These are phyloP conservation scores for Tonatia bakeri DNA, from an alignment of 2,113 vertebrate genomes.

Conservation along the genomic window DNA sequence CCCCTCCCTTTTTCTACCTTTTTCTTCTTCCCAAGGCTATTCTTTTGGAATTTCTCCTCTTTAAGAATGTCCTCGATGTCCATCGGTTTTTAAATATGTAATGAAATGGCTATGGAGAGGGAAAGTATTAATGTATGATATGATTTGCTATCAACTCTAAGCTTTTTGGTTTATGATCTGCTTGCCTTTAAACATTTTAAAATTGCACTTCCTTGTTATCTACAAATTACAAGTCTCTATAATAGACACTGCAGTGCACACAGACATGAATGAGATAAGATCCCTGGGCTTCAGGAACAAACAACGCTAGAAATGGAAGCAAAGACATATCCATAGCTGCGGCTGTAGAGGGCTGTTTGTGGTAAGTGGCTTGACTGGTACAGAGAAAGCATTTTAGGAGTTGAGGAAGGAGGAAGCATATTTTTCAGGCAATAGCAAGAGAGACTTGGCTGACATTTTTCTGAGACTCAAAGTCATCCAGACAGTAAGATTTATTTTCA, in stretches of 20 bases:
- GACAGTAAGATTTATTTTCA: constrained; percentile 12
- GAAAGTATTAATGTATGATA: not conserved
- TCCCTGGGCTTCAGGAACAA: not conserved
- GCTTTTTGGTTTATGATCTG: constrained; percentile 38
- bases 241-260: constrained; percentile 14
- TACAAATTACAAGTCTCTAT: constrained; percentile 8
- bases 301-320: not conserved
- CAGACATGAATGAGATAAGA: not conserved
- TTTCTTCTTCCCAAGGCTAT: not conserved
- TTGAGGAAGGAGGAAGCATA: not conserved
- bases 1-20: not conserved
- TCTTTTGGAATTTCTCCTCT: constrained; percentile 3
- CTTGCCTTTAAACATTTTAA: constrained; percentile 42
- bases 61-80: not conserved
- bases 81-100: constrained; percentile 44
- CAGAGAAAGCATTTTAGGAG: not conserved
- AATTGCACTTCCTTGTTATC: constrained; percentile 50
- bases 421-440: not conserved
- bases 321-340: not conserved
- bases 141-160: constrained; percentile 20
- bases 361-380: not conserved
- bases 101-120: constrained; percentile 37
- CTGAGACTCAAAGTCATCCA: not conserved
- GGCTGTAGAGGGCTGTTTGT: not conserved
- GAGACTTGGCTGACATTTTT: not conserved